These are phyloP conservation scores for Crioceris asparagi DNA, from an alignment of 2,888 invertebrate genomes.

Conservation along the genomic window DNA sequence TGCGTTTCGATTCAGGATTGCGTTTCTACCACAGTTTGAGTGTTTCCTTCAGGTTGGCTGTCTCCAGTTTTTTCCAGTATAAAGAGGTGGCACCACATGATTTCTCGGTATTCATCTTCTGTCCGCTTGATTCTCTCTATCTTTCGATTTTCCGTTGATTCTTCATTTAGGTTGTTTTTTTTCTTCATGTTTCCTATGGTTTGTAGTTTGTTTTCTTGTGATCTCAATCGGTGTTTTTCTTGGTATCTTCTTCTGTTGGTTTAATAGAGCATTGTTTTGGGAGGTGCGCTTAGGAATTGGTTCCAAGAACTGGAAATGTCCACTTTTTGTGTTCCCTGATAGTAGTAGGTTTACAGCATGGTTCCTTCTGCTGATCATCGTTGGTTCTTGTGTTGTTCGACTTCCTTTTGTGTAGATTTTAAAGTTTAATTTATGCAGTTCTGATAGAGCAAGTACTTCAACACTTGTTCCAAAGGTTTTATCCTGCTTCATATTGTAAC, in stretches of 20 bases:
- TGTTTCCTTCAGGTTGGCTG: neutral
- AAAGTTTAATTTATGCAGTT: neutral
- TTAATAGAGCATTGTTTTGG: too few species aligned
- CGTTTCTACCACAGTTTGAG: neutral
- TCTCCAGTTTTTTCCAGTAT: neutral
- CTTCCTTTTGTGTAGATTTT: too few species aligned
- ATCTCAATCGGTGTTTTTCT: too few species aligned
- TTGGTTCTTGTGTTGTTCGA: neutral
- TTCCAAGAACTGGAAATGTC: neutral
- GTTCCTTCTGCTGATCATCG: neutral
- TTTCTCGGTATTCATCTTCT: too few species aligned
- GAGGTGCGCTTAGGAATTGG: too few species aligned
- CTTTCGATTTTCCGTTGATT: too few species aligned
- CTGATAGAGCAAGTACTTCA: neutral
- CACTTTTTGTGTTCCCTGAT: neutral
- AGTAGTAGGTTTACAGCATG: neutral
- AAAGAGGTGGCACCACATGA: neutral
- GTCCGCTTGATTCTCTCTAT: too few species aligned
- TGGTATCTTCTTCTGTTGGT: neutral
- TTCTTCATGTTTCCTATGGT: neutral
- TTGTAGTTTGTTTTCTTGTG: neutral
- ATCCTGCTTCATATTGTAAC: neutral
- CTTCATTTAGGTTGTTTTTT: too few species aligned
- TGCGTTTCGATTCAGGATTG: neutral
- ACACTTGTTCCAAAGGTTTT: constrained; percentile 1